These are phyloP conservation scores for Chirona hameri DNA, from an alignment of 2,888 invertebrate genomes.

Conservation along the genomic window DNA sequence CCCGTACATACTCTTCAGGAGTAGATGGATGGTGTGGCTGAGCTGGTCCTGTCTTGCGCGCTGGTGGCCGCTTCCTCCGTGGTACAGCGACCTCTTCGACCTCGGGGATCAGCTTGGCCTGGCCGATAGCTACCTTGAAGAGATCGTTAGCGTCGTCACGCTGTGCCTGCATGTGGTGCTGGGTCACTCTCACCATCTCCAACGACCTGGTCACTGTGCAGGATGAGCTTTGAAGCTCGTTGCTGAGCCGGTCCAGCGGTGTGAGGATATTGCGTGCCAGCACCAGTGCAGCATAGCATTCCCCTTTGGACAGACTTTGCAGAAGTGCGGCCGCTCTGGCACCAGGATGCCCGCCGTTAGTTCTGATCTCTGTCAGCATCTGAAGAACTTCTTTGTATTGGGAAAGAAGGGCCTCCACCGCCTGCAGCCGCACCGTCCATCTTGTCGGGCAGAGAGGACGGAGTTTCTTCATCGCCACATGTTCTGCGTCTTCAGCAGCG, in stretches of 20 bases:
- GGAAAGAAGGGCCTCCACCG: neutral
- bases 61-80: neutral
- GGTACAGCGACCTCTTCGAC: neutral
- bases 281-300: slow-evolving; percentile 43
- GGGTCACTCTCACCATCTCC: neutral
- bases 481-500: no score
- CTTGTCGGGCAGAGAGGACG: neutral
- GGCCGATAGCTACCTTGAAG: neutral
- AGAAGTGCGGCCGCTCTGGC: no score
- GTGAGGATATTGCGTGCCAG: slow-evolving; percentile 52
- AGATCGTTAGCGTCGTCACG: neutral
- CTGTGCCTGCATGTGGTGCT: neutral
- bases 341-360: no score
- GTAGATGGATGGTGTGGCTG: neutral
- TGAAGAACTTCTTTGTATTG: neutral
- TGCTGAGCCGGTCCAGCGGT: neutral
- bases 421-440: neutral
- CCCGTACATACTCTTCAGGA: neutral
- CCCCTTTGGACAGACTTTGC: neutral
- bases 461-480: neutral
- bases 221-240: neutral
- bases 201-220: neutral
- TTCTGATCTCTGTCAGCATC: no score
- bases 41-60: neutral
- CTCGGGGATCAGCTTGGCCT: neutral